These are phyloP conservation scores for Psammodynastes pulverulentus DNA, from an alignment of 2,113 vertebrate species.

Conservation along the genomic window DNA sequence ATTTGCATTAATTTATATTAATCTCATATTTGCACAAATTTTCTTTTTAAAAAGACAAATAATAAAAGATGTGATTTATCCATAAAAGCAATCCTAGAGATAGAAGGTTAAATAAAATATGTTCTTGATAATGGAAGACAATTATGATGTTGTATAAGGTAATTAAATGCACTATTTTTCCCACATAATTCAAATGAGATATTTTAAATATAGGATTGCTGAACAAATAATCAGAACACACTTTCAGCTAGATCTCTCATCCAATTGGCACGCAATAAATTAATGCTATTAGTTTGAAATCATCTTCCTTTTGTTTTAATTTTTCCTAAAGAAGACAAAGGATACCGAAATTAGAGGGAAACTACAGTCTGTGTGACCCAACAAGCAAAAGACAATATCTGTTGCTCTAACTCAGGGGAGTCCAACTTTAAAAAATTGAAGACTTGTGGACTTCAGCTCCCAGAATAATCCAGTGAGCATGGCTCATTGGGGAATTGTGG, in stretches of 20 bases:
- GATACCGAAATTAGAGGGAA: not conserved
- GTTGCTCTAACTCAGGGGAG: not conserved
- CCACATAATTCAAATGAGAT: not conserved
- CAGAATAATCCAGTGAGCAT: not conserved
- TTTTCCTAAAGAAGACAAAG: not conserved
- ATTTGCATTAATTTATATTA: conserved; percentile 65
- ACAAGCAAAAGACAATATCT: conserved; percentile 13
- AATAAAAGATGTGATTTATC: conserved; percentile 48
- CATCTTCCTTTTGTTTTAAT: conserved; percentile 7
- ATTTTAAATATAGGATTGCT: not conserved
- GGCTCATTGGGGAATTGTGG: not conserved
- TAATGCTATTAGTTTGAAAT: not conserved
- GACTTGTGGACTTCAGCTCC: not conserved
- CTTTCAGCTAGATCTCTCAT: not conserved
- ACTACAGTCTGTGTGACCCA: conserved; percentile 1
- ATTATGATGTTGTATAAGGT: not conserved
- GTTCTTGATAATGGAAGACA: conserved; percentile 39
- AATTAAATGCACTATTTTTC: not conserved
- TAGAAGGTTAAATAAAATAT: conserved; percentile 29
- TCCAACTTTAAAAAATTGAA: not conserved
- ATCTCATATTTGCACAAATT: conserved; percentile 49
- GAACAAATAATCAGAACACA: not conserved
- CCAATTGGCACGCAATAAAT: not conserved
- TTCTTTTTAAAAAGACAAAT: conserved; percentile 50
- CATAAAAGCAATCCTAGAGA: conserved; percentile 44